Base-by-base conservation (phyloP, 2,797 vertebrate species). In the Dipus sagitta region DNA sequence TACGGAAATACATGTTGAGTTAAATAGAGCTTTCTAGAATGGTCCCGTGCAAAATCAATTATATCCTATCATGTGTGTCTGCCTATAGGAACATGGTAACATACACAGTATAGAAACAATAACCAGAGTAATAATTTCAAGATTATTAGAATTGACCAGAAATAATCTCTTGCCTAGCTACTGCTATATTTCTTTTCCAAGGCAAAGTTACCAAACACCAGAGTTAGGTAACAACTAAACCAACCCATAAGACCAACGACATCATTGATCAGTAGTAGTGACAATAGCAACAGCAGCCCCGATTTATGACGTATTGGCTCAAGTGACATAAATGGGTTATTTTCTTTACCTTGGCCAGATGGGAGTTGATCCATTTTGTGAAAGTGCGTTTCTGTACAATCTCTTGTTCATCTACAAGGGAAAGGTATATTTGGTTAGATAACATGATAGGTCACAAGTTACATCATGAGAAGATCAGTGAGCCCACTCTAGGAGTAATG, bases 321-420 rank as follows among this genome's bases (percentile, higher is more conserved):
- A 71, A 52, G 30, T 18, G 32, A 32, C n/a, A 23, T 23, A 71
- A 87, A 17, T 70, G 2, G 47, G 86, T 91, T 42, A 0, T 54
- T 81, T 86, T 79, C 93, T 72, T 98, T 99, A 99, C 99, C 99
- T 99, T 99, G 95, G 99, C 99, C 98, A 99, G 98, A 97, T 99
- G 99, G 97, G 99, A 99, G 98, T 99, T 99, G 98, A 99, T 99
- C 99, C 99, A 99, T 98, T 99, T 99, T 13, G 99, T 99, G 97
- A 99, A 99, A 54, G 99, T 99, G 96, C 99, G 98, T 96, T 99
- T 99, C 98, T 99, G 99, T 93, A 99, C 99, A 34, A 99, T 98
- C 96, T 99, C 99, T 98, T 99, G 99, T 94, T 99, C 99, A 98
- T 99, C 99, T 99, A 98, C 96, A 92, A 96, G 93, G 83, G 32